Percentiles rank a stretch among this genome's conserved stretches.
phyloP scores from a whole-genome alignment of 2,888 invertebrate species.

The Vannuccia rotundouncinata region DNA sequence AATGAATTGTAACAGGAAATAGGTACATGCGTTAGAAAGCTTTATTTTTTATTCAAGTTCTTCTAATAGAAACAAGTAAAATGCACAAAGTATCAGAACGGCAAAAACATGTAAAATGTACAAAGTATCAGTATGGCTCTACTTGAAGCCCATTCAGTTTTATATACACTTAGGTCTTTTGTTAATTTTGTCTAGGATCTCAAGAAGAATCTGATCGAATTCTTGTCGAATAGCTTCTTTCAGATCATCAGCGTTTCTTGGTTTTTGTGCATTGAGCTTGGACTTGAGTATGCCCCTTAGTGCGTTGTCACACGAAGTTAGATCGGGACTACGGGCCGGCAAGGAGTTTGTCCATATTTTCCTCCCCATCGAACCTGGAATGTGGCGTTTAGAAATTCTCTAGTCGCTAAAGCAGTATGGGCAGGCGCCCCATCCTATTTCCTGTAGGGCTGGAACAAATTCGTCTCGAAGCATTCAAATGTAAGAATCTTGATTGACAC shows the following conservation, averaged over 20 bases:
- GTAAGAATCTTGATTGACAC: too few species aligned
- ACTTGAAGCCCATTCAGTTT: conserved; percentile 21
- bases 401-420: conserved; percentile 23
- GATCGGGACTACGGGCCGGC: conserved; percentile 11
- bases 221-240: conserved; percentile 21
- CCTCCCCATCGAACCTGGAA: conserved; percentile 9
- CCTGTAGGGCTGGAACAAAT: too few species aligned
- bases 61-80: background rate
- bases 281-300: conserved; percentile 13
- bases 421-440: conserved; percentile 26
- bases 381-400: conserved; percentile 19
- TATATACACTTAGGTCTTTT: background rate
- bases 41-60: background rate
- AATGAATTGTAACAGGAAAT: too few species aligned
- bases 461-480: too few species aligned
- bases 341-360: conserved; percentile 23
- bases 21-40: too few species aligned
- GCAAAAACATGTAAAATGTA: conserved; percentile 15
- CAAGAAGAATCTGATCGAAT: conserved; percentile 19
- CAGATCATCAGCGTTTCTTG: conserved; percentile 20
- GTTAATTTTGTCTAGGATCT: conserved; percentile 20
- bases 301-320: conserved; percentile 26
- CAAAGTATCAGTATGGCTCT: conserved; percentile 26
- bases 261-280: conserved; percentile 16
- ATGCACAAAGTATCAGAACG: conserved; percentile 17